Evolutionary conservation across 2,797 vertebrate species (phyloP).

Genomic region (Orientallactaga sibirica): DNA sequence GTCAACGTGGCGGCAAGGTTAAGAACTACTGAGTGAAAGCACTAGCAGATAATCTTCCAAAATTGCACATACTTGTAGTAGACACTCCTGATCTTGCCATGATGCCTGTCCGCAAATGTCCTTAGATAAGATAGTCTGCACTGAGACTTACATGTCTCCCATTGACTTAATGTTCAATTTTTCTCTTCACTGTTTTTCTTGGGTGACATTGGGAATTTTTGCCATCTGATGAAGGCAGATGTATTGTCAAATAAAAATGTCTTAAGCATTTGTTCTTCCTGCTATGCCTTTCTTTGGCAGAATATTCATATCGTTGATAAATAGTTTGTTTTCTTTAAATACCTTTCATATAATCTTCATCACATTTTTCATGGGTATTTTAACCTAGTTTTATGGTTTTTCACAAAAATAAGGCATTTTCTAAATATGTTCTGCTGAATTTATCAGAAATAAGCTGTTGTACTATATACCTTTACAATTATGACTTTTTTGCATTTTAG

Average conservation of each 20-base stretch:
- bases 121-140: constrained; percentile 1
- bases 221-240: constrained; percentile 86
- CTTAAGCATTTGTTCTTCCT: constrained; percentile 84
- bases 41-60: background rate
- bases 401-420: constrained; percentile 83
- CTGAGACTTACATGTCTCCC: constrained; percentile 62
- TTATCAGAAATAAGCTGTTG: constrained; percentile 82
- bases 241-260: constrained; percentile 86
- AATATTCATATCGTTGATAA: constrained; percentile 85
- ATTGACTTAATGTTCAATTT: constrained; percentile 79
- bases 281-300: constrained; percentile 83
- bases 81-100: background rate
- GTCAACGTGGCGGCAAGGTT: background rate
- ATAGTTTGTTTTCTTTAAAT: constrained; percentile 85
- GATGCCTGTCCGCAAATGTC: background rate
- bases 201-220: constrained; percentile 84
- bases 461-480: constrained; percentile 80
- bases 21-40: background rate
- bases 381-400: constrained; percentile 82
- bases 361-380: constrained; percentile 80
- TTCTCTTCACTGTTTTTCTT: constrained; percentile 82
- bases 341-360: constrained; percentile 82
- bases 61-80: background rate
- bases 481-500: constrained; percentile 81
- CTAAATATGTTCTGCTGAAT: constrained; percentile 83